Base-by-base conservation (phyloP, 2,888 invertebrate genomes). In the Dynastes grantii region DNA sequence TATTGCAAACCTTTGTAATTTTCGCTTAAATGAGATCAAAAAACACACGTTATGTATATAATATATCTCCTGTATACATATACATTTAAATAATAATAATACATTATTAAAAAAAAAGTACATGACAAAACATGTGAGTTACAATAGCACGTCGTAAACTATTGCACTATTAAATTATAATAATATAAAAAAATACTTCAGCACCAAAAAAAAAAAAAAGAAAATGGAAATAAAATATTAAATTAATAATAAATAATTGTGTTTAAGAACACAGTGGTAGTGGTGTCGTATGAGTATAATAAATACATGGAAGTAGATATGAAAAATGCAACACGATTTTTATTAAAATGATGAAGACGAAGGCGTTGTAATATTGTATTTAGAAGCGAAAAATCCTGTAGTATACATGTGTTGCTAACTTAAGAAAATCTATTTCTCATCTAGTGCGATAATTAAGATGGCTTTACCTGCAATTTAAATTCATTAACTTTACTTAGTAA, bases 11-110 rank as follows among this genome's bases (percentile, higher is more conserved):
- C 79, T 78, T 77, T 77, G 77, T 63, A 77, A 77, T 63, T 77
- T 77, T 70, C 77, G 53, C 40, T 58, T 58, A 76, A 78, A 78
- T 78, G 78, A 78, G 78, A 78, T 78, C 78, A 78, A 76, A 75
- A 67, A 68, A 40, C 68, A 13, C 67, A 78, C 64, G 64, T 51
- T 64, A 63, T 55, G 45, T 76, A 55, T 67, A 76, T 27, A 64
- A 67, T 63, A 63, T 63, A 75, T 75, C 45, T 53, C 16, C 53
- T 45, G 37, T 76, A 55, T 76, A 76, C 49, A 67, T 37, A 67
- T 64, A 32, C 40, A 40, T 64, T 67, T 67, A 40, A 55, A 71
- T 71, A 58, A 73, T 71, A 58, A 73, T 58, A 68, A 22, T 37
- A 37, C 16, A 32, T 53, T 11, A 55, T 55, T 53, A 55, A 71